Percentiles rank a stretch among this genome's conserved stretches.
phyloP scores from a whole-genome alignment of 2,888 invertebrate species.

The Nemoura dubitans region DNA sequence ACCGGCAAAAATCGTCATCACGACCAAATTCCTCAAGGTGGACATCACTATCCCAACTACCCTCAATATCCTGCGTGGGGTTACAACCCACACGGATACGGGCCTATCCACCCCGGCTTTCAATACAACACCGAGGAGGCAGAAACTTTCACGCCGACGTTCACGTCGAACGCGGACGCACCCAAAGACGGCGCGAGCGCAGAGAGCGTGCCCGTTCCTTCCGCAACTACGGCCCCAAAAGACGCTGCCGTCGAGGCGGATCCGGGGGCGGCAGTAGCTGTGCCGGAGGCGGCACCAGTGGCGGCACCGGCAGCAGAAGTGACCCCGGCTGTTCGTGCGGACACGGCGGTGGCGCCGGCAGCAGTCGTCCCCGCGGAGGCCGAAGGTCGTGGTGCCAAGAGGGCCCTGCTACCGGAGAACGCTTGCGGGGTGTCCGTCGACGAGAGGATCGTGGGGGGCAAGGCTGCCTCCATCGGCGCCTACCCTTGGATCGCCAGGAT shows the following conservation, averaged over 20 bases:
- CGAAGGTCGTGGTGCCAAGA: conserved; percentile 55
- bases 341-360: conserved; percentile 9
- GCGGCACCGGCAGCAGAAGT: background rate
- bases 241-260: background rate
- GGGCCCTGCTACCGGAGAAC: conserved; percentile 61
- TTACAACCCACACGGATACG: background rate
- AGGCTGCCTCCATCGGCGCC: conserved; percentile 67
- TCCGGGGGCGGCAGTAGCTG: background rate
- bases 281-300: background rate
- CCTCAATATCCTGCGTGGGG: background rate
- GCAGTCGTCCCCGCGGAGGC: background rate
- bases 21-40: background rate
- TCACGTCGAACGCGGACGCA: background rate
- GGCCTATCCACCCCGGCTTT: background rate
- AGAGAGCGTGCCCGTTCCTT: background rate
- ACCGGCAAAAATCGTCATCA: background rate
- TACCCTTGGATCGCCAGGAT: conserved; percentile 72
- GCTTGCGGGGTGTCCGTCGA: conserved; percentile 66
- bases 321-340: background rate
- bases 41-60: background rate
- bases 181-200: background rate
- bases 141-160: background rate
- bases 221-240: background rate
- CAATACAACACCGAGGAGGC: background rate
- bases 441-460: conserved; percentile 72